Evolutionary conservation across 2,113 vertebrate species (phyloP).

Genomic region (Glaucomys volans): DNA sequence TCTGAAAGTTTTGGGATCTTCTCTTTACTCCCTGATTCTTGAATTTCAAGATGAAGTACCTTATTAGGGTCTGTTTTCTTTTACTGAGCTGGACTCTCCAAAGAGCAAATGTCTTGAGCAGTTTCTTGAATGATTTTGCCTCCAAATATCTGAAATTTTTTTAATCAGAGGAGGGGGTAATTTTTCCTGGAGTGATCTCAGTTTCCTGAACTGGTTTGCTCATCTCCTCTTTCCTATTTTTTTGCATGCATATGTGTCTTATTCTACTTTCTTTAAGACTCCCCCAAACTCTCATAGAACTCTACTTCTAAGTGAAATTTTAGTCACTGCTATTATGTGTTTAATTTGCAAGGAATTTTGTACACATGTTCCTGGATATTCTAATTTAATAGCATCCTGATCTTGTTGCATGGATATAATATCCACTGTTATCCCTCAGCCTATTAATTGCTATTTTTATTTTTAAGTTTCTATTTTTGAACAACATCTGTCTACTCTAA

Average conservation of each 20-base stretch:
- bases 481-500: neutral
- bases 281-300: neutral
- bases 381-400: neutral
- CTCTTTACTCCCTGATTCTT: neutral
- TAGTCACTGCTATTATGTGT: neutral
- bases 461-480: neutral
- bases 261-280: neutral
- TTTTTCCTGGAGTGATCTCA: neutral
- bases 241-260: neutral
- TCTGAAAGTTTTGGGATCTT: neutral
- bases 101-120: neutral
- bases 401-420: neutral
- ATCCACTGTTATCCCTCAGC: neutral
- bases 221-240: neutral
- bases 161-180: fast-evolving
- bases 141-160: neutral
- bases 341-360: neutral
- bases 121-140: neutral
- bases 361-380: neutral
- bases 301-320: neutral
- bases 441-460: neutral
- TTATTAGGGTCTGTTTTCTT: neutral
- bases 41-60: neutral
- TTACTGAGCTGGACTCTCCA: neutral
- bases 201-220: neutral